Evolutionary conservation across 2,797 vertebrate species (phyloP), one percentile per base, ranked within the genome.

Genomic region (Manis javanica): DNA sequence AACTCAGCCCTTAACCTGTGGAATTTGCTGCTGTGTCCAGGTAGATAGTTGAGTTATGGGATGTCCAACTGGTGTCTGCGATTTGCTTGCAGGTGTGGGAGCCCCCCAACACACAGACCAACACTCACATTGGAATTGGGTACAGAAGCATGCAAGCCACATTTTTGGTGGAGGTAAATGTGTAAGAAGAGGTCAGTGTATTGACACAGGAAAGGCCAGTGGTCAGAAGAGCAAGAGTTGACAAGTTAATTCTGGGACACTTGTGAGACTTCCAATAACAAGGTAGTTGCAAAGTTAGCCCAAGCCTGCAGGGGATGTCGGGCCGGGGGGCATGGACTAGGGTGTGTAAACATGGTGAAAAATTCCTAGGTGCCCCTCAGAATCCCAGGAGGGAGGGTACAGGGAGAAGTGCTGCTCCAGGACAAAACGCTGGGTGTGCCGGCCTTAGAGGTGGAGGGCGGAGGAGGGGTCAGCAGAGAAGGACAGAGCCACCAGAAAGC

Each of bases 201-300:
- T 59, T 11, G 37, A 53, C 59, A 78, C 81, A 57, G 13, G 24
- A 31, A 42, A 57, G 57, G 29, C 69, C 68, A 3, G 14, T 1
- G 21, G 31, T 10, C 16, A 11, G 77, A 15, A 15, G 78, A 74
- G 3, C 42, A 5, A 26, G 69, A 42, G 46, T 2, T n/a, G 29
- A n/a, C 19, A 63, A 1, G 19, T 24, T 11, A 2, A 5, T 12
- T 59, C 24, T 26, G 42, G 21, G 42, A 11, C 5, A 1, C 0
- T 16, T 4, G 29, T 13, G 34, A 42, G 26, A 19, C 11, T 29
- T 13, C 19, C 15, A 21, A 26, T 5, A 2, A 12, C 10, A 12
- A 11, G 31, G 34, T 9, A 19, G 49, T 19, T 34, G 13, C 34
- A 9, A 72, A 12, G 6, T 8, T 37, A 26, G 55, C 23, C 31